Evolutionary conservation across 2,888 invertebrate genomes (phyloP), one percentile per base, ranked within the genome.

Genomic region (Drosophila fungiperda): DNA sequence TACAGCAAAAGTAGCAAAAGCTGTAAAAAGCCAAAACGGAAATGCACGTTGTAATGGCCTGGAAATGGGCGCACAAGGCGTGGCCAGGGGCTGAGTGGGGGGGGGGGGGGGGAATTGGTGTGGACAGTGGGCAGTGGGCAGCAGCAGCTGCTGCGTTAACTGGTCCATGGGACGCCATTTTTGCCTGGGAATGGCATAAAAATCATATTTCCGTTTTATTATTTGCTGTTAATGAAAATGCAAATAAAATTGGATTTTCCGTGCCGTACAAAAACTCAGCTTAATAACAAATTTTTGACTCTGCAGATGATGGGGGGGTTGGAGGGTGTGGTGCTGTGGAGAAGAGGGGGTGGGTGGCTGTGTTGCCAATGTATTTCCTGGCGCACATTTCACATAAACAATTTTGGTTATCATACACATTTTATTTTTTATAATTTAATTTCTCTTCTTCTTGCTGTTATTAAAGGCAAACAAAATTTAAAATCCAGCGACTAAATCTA

Each of bases 231-330:
- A 85, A 85, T 85, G 84, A 85, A 85, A 85, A 85, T 85, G 84
- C 84, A 85, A 85, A 85, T 85, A 85, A 85, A 87, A 87, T 85
- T 85, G 84, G 84, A 85, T 85, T 87, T 87, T 83, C 83, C 85
- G 71, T 72, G 78, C 63, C 71, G 73, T 80, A 82, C 82, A 84
- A 84, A 87, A 84, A 84, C 71, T 69, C 68, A 78, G 70, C 72
- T 70, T 80, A 86, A 76, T 81, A 74, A 83, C 2, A 81, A 86
- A 79, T 70, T 76, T 72, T 74, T 83, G 86, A 29, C 67, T 54
- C 35, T 57, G 60, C 48, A 29, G 7, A 5, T 3, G 12, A 17
- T 38, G 12, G 8, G 12, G 17, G 7, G 5, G 2, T 17, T 15
- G 1, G 8, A 20, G 17, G 23, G 23, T 7, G n/a, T 3, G 11